Base-by-base conservation (phyloP, 2,797 vertebrate genomes). In the Menidia menidia region DNA sequence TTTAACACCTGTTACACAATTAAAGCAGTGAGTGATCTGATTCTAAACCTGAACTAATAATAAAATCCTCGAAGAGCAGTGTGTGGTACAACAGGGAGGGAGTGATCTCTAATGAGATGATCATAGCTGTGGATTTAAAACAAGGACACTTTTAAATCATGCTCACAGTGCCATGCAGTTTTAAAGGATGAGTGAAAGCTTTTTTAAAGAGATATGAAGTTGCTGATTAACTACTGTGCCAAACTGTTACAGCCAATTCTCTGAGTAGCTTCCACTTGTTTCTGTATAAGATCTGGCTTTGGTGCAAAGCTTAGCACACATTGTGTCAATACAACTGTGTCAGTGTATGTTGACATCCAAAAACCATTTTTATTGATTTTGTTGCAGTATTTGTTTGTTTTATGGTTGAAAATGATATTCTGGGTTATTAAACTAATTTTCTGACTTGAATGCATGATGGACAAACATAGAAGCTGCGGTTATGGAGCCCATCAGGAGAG, bases 241-340 rank as follows among this genome's bases (percentile, higher is more conserved):
- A 69, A 79, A 68, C 69, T 71, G 64, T 81, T 74, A 41, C 61
- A 75, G 56, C 44, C 75, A 25, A 63, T 73, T 65, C 54, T 70
- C 53, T 33, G 61, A 55, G 59, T 52, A 1, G n/a, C 65, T 65
- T 65, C 81, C 81, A 81, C 68, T 83, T 72, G 25, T 25, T 25
- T 25, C 25, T 25, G 25, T 25, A 79, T 75, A 71, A 51, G 73
- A 71, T 76, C 63, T 68, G 51, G 19, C 45, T 32, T 13, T 41
- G 77, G 57, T 57, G 65, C 43, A 63, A 47, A 48, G 18, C 48
- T 25, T 50, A 50, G 7, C 18, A 25, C 42, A 68, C 45, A 14
- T 8, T 18, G 25, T 42, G 48, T 52, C 48, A 45, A 50, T n/a
- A 18, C 11, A 45, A 56, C 10, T 39, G 11, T 10, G 14, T 16